Evolutionary conservation across 2,888 invertebrate genomes (phyloP).

Genomic region (Aethes cnicana): DNA sequence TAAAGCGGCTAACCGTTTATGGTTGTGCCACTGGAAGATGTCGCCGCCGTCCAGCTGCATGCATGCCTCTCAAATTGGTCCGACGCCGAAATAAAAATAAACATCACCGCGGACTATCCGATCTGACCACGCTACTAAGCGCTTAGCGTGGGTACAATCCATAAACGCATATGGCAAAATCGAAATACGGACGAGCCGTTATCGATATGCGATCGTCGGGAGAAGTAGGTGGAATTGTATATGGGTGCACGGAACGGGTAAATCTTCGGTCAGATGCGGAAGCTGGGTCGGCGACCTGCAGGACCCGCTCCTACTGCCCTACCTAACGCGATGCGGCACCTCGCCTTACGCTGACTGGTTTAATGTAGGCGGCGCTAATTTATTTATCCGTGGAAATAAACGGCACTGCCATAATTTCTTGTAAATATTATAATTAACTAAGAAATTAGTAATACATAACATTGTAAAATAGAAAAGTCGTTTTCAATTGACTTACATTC

Average conservation of each 20-base stretch:
- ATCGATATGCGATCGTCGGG: conserved; percentile 39
- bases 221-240: conserved; percentile 29
- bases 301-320: conserved; percentile 40
- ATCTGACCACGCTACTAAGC: conserved; percentile 37
- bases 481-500: neutral
- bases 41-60: conserved; percentile 11
- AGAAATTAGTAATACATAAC: no score
- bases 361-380: conserved; percentile 38
- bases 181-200: conserved; percentile 60
- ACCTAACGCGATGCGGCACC: conserved; percentile 35
- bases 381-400: conserved; percentile 42
- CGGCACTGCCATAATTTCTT: conserved; percentile 28
- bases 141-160: conserved; percentile 53
- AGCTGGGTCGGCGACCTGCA: conserved; percentile 45
- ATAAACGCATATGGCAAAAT: conserved; percentile 56
- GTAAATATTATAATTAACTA: no score
- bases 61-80: conserved; percentile 30
- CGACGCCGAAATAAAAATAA: conserved; percentile 31
- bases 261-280: conserved; percentile 30
- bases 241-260: conserved; percentile 21
- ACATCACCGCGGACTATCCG: conserved; percentile 19
- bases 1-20: conserved; percentile 51
- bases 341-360: conserved; percentile 35
- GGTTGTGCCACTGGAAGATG: conserved; percentile 35
- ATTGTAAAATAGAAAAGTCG: no score